Percentiles rank a stretch among this genome's conserved stretches.
phyloP scores from a whole-genome alignment of 1,140 invertebrate species.

The Wasmannia auropunctata region DNA sequence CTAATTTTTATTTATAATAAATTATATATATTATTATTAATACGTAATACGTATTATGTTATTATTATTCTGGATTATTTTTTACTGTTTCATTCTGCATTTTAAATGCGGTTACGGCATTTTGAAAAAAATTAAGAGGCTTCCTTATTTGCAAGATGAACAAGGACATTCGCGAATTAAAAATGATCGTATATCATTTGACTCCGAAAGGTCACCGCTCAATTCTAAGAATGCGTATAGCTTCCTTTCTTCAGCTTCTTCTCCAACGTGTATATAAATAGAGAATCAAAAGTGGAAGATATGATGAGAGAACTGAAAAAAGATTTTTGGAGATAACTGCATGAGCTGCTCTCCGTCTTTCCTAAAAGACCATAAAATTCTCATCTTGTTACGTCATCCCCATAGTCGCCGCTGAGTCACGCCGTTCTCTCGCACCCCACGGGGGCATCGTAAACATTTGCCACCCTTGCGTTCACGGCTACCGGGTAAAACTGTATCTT shows the following conservation, averaged over 20 bases:
- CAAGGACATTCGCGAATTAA: not conserved
- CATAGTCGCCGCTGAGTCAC: slow-evolving; percentile 62
- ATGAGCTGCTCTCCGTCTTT: not conserved
- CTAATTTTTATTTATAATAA: too few species aligned
- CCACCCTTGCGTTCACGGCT: slow-evolving; percentile 45
- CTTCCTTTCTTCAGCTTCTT: too few species aligned
- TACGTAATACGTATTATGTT: too few species aligned
- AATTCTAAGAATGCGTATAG: not conserved
- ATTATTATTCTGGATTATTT: not conserved
- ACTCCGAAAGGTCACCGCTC: not conserved
- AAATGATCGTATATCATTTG: not conserved
- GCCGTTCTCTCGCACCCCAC: slow-evolving; percentile 24
- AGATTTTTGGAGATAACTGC: not conserved
- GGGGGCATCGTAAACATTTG: slow-evolving; percentile 49
- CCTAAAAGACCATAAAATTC: not conserved
- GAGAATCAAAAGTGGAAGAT: not conserved
- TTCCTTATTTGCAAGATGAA: not conserved
- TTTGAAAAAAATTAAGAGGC: not conserved
- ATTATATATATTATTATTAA: too few species aligned
- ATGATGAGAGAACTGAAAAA: not conserved
- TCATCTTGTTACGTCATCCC: slow-evolving; percentile 65
- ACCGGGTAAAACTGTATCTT: slow-evolving; percentile 9
- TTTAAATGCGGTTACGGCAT: not conserved
- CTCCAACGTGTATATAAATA: not conserved
- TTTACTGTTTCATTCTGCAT: not conserved